A percentile compares a stretch with the other conserved stretches of the same genome.
These are phyloP conservation scores for Cichlasoma orientale DNA, from an alignment of 2,797 vertebrate species.

Conservation along the genomic window DNA sequence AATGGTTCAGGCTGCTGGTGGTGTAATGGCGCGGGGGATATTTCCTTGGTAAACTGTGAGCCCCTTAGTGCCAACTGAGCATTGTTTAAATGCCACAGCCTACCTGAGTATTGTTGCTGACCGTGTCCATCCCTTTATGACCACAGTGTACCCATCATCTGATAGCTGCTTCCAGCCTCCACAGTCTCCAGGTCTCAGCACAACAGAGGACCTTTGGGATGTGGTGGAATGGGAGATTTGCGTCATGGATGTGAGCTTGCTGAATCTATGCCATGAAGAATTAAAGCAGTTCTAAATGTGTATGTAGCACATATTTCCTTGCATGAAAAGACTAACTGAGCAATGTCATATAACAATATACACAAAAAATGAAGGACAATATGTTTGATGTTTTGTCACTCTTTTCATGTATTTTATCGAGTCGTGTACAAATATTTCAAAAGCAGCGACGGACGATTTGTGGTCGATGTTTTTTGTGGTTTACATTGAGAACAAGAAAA, in stretches of 20 bases:
- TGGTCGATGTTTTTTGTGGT: background rate
- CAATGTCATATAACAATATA: background rate
- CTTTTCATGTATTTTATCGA: background rate
- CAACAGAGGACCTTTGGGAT: background rate
- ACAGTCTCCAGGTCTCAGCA: background rate
- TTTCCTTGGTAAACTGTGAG: background rate
- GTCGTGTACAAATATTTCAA: background rate
- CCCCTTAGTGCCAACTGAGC: background rate
- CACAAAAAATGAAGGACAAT: background rate
- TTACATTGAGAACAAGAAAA: too few species aligned
- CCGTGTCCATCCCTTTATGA: background rate
- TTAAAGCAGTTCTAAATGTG: rapidly evolving
- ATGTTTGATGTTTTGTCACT: background rate
- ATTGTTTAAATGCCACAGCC: background rate
- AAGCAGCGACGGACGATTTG: background rate
- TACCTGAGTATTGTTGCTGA: background rate
- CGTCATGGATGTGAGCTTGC: background rate
- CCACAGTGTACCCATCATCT: background rate
- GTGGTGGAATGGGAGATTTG: background rate
- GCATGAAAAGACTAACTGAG: background rate
- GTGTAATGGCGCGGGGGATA: background rate
- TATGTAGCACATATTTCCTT: background rate
- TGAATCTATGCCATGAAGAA: background rate
- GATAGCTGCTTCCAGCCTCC: background rate
- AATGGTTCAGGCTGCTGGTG: background rate